Evolutionary conservation across 2,888 invertebrate genomes (phyloP), one percentile per base, ranked within the genome.

Genomic region (Tenthredo scrophulariae): DNA sequence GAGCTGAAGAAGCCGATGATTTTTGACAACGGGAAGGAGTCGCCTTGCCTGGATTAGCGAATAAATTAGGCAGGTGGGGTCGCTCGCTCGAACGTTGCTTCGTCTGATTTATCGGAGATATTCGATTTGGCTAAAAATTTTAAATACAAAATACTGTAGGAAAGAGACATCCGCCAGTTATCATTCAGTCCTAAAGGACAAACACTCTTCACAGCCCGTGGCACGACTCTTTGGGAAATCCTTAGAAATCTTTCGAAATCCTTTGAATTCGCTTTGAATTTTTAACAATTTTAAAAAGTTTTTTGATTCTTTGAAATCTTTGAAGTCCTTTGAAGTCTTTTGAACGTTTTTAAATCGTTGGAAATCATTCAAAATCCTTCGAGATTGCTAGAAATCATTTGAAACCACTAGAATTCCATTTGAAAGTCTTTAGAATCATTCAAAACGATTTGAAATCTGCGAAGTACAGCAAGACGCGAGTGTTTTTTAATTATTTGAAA

Each of bases 1-100:
- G 90, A 10, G 37, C 13, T 7, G 80, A 62, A 22, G 58, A 80
- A 10, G 40, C 33, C 2, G 87, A 75, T 0, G 90, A 87, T 46
- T 91, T 91, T 37, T 87, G 86, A 70, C 87, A 87, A 29, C 91
- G 89, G 2, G 85, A 85, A 0, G 88, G 83, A 84, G 86, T 86
- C 15, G 89, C 88, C 85, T 93, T 91, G 33, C 90, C 86, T 85
- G 93, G 88, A 92, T 92, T 93, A 0, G 90, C 83, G 37, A 93
- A 93, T 46, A 91, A 87, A 70, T 91, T 91, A 0, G 93, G 91
- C 74, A 92, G 87, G 65, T 91, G 93, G 0, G 92, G 92, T 58
- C 92, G 88, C 4, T 91, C 91, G 13, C 86, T 88, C 0, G 89
- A 85, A 2, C 92, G 90, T 54, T 88, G 88, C 84, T 92, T 93